phyloP scores from a whole-genome alignment of 2,113 vertebrate genomes.

The Lophochroa leadbeateri region DNA sequence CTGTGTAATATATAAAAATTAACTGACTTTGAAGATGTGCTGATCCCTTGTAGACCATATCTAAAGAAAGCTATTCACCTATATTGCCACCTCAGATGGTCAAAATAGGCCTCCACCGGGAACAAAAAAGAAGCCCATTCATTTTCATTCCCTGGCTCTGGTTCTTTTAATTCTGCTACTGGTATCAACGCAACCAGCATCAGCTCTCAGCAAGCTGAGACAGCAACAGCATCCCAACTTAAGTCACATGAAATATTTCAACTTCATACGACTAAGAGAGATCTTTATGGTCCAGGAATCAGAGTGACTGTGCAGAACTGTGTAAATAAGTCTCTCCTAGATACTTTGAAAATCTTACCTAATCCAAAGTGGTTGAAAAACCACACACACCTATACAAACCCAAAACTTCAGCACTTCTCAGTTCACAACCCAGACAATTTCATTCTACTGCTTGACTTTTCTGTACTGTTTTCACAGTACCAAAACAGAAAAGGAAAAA shows the following conservation, averaged over 20 bases:
- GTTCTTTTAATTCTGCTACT: background rate
- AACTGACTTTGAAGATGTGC: background rate
- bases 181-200: background rate
- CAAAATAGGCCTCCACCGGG: background rate
- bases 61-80: background rate
- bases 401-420: background rate
- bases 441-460: background rate
- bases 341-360: background rate
- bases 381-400: background rate
- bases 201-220: background rate
- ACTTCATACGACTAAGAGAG: rapidly evolving
- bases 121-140: background rate
- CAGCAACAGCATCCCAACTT: background rate
- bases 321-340: background rate
- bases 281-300: background rate
- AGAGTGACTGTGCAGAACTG: background rate
- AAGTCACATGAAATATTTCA: background rate
- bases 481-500: background rate
- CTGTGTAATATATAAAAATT: background rate
- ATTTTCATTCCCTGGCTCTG: background rate
- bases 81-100: background rate
- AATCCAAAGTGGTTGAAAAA: background rate
- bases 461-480: background rate
- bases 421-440: background rate
- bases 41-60: background rate